Base-by-base conservation (phyloP, 53 echinoderm and acorn worm species). In the Paelopatides confundens region DNA sequence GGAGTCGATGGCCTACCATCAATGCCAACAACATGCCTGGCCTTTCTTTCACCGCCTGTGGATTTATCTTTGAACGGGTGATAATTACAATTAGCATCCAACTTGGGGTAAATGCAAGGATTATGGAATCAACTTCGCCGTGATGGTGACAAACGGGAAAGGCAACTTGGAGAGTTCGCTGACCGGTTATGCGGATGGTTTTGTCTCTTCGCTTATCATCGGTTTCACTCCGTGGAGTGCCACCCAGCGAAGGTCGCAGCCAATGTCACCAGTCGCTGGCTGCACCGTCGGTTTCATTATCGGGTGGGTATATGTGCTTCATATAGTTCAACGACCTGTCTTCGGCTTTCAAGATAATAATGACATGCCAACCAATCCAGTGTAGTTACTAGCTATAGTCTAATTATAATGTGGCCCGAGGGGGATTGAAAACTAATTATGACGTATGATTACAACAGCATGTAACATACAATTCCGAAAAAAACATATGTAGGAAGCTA, bases 1-100 rank as follows among this genome's bases (percentile, higher is more conserved):
- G 58, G 58, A 58, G 58, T 58, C 58, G 58, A 58, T 58, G 58
- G 58, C 58, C 58, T 58, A 58, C 58, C 58, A 58, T 18, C 58
- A 58, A 58, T 58, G 58, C 58, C 58, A n/a, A 43, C 43, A 43
- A 10, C 40, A 10, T 0, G 43, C 43, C 12, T 43, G 8, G 43
- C 9, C 43, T 12, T 43, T n/a, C n/a, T 43, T 43, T 43, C 43
- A 43, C 43, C 43, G 43, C 43, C 43, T 12, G 43, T 43, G 43
- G 43, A 43, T 43, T 12, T 43, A 43, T 43, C 12, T 43, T 43
- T 8, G 43, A 10, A 35, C n/a, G 46, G 39, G 74, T 21, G 74
- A 74, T 47, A 74, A 74, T 74, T 74, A 39, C 37, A 38, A 74
- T 27, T 46, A 39, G 26, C 23, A 39, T 23, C 39, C 40, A 40